Conservation (phyloP, 1,140 invertebrate genomes). For the Bilobella aurantiaca region DNA sequence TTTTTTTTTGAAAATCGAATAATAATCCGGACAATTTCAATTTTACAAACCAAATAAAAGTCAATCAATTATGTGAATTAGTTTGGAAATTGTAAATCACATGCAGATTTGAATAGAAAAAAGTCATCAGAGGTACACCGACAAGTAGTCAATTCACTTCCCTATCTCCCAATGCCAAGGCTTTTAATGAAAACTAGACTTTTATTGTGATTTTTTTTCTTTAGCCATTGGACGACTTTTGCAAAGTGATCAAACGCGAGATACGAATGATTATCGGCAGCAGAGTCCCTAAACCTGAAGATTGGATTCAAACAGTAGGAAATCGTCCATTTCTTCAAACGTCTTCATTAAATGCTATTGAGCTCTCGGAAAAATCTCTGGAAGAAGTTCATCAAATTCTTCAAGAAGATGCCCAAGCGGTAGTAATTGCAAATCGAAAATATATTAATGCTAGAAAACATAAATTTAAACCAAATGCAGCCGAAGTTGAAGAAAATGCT, state of each 20-base stretch:
- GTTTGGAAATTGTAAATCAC: too few species aligned
- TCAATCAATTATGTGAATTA: too few species aligned
- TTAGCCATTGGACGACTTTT: slow-evolving; percentile 32
- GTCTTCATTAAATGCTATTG: slow-evolving; percentile 21
- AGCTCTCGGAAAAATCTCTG: slow-evolving; percentile 12
- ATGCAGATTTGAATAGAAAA: too few species aligned
- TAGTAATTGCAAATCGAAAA: background rate
- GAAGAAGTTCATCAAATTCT: slow-evolving; percentile 1
- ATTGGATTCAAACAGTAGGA: slow-evolving; percentile 17
- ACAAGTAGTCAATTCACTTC: too few species aligned
- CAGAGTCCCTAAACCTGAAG: slow-evolving; percentile 20
- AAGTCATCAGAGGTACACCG: too few species aligned
- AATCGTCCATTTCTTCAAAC: slow-evolving; percentile 24
- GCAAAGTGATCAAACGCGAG: slow-evolving; percentile 25
- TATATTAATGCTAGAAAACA: background rate
- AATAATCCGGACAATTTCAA: background rate
- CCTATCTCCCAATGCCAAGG: too few species aligned
- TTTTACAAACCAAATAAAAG: background rate
- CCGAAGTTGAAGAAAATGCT: background rate
- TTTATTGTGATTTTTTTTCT: slow-evolving; percentile 8
- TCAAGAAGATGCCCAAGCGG: background rate
- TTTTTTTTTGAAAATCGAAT: background rate
- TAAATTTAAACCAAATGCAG: background rate
- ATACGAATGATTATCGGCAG: slow-evolving; percentile 24
- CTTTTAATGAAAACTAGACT: background rate